Percentiles rank a stretch among this genome's conserved stretches.
phyloP scores from a whole-genome alignment of 2,113 vertebrate genomes.

The Coturnix japonica region DNA sequence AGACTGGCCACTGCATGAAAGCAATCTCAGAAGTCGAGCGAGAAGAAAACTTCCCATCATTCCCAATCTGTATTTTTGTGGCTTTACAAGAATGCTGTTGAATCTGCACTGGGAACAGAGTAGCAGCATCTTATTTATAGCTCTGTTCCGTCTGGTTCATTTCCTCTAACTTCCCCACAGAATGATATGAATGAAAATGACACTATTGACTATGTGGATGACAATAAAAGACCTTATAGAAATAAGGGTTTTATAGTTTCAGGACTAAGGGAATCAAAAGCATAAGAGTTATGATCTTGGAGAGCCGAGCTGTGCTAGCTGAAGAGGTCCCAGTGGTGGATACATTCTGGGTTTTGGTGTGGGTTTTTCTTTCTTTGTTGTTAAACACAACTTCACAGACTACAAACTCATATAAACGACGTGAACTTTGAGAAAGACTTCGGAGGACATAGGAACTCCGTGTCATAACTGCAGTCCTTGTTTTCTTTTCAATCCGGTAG shows the following conservation, averaged over 20 bases:
- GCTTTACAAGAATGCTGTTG: slow-evolving; percentile 61
- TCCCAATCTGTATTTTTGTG: slow-evolving; percentile 7
- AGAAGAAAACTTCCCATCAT: slow-evolving; percentile 28
- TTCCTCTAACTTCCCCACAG: slow-evolving; percentile 77
- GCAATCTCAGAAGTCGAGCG: slow-evolving; percentile 20
- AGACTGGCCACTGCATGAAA: not conserved
- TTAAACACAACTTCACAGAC: slow-evolving; percentile 41
- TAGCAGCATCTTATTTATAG: slow-evolving; percentile 77
- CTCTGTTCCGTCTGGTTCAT: slow-evolving; percentile 74
- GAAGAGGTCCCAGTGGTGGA: slow-evolving; percentile 36
- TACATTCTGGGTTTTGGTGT: not conserved
- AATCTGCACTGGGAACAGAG: slow-evolving; percentile 61
- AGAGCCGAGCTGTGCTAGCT: slow-evolving; percentile 14
- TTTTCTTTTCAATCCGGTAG: not conserved
- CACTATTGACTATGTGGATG: slow-evolving; percentile 73
- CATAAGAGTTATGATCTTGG: slow-evolving; percentile 56
- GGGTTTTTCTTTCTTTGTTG: not conserved
- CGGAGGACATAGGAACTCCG: slow-evolving; percentile 29
- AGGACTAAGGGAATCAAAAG: slow-evolving; percentile 68
- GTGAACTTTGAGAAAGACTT: slow-evolving; percentile 62
- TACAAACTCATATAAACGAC: slow-evolving; percentile 58
- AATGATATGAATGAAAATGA: slow-evolving; percentile 80
- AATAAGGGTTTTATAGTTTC: slow-evolving; percentile 77
- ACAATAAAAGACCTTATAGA: slow-evolving; percentile 79
- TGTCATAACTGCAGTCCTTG: slow-evolving; percentile 16